Percentiles rank a stretch among this genome's conserved stretches.
These are phyloP conservation scores for Pteronotus mesoamericanus DNA, from an alignment of 2,797 vertebrate species.

Conservation along the genomic window DNA sequence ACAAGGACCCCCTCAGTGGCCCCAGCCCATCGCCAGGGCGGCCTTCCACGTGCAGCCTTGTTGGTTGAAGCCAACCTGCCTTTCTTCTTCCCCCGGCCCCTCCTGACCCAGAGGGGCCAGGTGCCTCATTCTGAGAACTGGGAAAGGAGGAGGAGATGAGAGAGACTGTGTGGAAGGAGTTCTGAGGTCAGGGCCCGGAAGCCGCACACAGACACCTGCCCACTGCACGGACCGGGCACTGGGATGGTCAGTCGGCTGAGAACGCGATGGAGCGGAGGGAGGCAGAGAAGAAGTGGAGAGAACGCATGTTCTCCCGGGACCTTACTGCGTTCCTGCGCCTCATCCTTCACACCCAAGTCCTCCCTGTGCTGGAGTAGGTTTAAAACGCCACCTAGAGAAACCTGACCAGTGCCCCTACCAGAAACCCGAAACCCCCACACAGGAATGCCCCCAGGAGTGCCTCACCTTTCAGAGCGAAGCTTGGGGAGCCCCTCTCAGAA, in stretches of 20 bases:
- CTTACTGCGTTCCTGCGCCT: accelerated
- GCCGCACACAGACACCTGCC: accelerated
- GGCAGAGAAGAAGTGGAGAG: not conserved
- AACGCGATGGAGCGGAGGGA: not conserved
- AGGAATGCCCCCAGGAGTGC: accelerated
- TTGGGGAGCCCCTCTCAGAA: not conserved
- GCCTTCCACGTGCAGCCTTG: not conserved
- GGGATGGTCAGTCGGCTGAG: accelerated
- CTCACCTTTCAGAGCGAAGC: not conserved
- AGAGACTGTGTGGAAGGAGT: no score
- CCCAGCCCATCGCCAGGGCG: not conserved
- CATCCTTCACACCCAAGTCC: not conserved
- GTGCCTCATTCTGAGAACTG: not conserved
- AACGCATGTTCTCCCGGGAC: not conserved
- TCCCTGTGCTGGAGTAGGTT: not conserved
- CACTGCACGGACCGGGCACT: accelerated
- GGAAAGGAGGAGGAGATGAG: accelerated
- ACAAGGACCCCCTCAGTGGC: no score
- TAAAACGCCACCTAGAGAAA: not conserved
- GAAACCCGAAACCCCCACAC: not conserved
- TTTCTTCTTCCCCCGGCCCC: not conserved
- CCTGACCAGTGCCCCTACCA: not conserved
- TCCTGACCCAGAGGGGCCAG: not conserved
- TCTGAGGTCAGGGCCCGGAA: not conserved
- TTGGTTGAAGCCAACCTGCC: not conserved